These are phyloP conservation scores for Amia ocellicauda DNA, from an alignment of 2,113 vertebrate species.

Conservation along the genomic window DNA sequence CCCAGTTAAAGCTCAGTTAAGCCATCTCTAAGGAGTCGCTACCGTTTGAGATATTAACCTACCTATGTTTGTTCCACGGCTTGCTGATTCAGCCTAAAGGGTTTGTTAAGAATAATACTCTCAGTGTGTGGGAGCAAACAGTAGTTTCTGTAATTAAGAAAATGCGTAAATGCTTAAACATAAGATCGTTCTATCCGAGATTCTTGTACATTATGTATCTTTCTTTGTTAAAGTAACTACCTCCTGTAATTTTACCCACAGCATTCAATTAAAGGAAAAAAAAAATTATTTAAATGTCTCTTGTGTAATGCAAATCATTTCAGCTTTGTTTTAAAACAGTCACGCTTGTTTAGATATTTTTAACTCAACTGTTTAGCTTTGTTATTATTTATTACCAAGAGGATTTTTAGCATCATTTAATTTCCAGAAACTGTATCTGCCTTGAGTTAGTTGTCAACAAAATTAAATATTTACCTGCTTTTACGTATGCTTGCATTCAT, in stretches of 20 bases:
- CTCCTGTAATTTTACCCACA: neutral
- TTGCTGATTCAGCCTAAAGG: constrained; percentile 44
- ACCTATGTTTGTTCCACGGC: constrained; percentile 53
- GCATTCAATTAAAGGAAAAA: too few relatives aligned
- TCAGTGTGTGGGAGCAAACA: constrained; percentile 44
- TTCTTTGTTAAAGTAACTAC: neutral
- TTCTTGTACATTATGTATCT: neutral
- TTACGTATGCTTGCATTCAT: neutral
- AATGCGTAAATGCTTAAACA: neutral
- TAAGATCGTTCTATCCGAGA: neutral
- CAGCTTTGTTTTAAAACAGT: too few relatives aligned
- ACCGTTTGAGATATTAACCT: constrained; percentile 50
- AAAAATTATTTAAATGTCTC: too few relatives aligned
- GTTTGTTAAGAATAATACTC: constrained; percentile 44
- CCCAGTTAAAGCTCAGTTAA: neutral
- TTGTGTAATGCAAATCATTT: too few relatives aligned
- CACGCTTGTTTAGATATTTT: too few relatives aligned
- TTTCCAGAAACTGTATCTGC: neutral
- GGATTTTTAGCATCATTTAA: neutral
- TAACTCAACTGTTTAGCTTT: too few relatives aligned
- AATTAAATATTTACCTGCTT: constrained; percentile 15
- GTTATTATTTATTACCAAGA: too few relatives aligned
- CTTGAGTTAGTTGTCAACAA: neutral
- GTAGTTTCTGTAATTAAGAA: neutral
- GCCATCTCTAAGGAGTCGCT: constrained; percentile 40